Evolutionary conservation across 2,888 invertebrate species (phyloP).

Genomic region (Hoplodrina blanda): DNA sequence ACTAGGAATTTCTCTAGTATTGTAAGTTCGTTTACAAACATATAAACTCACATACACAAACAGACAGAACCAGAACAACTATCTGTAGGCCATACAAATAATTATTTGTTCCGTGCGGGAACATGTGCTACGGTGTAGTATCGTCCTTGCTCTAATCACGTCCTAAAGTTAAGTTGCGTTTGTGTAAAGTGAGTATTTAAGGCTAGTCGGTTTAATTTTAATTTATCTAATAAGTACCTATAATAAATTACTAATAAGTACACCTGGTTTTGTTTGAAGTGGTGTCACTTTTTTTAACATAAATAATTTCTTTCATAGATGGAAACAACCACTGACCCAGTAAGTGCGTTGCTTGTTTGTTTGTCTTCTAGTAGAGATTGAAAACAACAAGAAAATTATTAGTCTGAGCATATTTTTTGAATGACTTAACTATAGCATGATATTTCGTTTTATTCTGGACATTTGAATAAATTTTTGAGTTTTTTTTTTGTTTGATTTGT

Average conservation of each 20-base stretch:
- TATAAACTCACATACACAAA: too few relatives aligned
- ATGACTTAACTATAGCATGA: constrained; percentile 18
- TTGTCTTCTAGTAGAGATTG: constrained; percentile 20
- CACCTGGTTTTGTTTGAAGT: constrained; percentile 21
- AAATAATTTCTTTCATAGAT: constrained; percentile 70
- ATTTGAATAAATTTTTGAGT: not conserved
- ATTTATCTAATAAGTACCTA: not conserved
- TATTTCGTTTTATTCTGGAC: not conserved
- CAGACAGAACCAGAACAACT: too few relatives aligned
- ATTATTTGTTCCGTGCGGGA: too few relatives aligned
- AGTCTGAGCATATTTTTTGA: constrained; percentile 5
- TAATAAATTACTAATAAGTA: constrained; percentile 17
- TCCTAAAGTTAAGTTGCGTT: constrained; percentile 1
- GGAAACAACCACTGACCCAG: constrained; percentile 47
- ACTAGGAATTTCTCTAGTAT: too few relatives aligned
- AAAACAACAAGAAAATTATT: not conserved
- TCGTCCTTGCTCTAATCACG: not conserved
- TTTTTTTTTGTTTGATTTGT: constrained; percentile 5
- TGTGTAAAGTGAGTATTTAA: not conserved
- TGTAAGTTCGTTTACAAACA: too few relatives aligned
- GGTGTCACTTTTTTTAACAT: constrained; percentile 30
- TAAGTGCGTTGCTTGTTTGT: constrained; percentile 67
- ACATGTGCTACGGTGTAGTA: too few relatives aligned
- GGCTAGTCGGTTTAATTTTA: not conserved
- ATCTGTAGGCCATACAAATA: too few relatives aligned